Conservation (phyloP, 2,888 invertebrate genomes). For the Notodonta dromedarius region DNA sequence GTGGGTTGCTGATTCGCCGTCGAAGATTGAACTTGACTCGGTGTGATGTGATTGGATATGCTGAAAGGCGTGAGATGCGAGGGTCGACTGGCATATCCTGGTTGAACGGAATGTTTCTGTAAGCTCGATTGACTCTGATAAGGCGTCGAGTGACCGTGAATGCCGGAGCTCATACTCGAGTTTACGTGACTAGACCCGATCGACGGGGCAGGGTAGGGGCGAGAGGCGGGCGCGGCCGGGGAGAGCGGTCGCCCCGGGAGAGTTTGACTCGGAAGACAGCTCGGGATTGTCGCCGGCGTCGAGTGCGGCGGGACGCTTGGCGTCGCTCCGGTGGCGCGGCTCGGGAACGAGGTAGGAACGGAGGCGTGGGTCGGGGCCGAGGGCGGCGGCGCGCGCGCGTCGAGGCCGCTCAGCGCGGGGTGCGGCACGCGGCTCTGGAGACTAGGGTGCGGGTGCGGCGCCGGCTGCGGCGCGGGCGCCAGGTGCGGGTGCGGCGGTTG, state of each 20-base stretch:
- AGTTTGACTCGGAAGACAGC: slow-evolving; percentile 76
- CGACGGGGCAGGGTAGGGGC: slow-evolving; percentile 70
- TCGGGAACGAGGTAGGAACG: slow-evolving; percentile 74
- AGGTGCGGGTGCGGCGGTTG: slow-evolving; percentile 32
- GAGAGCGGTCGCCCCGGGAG: slow-evolving; percentile 65
- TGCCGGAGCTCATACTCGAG: slow-evolving; percentile 76
- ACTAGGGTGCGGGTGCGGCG: slow-evolving; percentile 49
- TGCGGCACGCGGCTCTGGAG: slow-evolving; percentile 63
- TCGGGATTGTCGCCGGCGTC: slow-evolving; percentile 62
- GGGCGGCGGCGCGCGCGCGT: slow-evolving; percentile 58
- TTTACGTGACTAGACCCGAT: slow-evolving; percentile 82
- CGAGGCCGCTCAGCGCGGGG: slow-evolving; percentile 65
- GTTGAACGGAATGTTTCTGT: slow-evolving; percentile 80
- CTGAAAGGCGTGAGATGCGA: slow-evolving; percentile 74
- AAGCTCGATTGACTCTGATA: slow-evolving; percentile 77
- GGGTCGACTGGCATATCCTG: slow-evolving; percentile 70
- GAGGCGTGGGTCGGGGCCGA: slow-evolving; percentile 56
- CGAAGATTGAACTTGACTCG: slow-evolving; percentile 83
- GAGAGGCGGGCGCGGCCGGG: slow-evolving; percentile 66
- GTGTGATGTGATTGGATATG: slow-evolving; percentile 74
- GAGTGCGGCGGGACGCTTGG: slow-evolving; percentile 60
- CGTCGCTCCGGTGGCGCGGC: slow-evolving; percentile 62
- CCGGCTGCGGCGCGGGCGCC: slow-evolving; percentile 45
- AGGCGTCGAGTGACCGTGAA: slow-evolving; percentile 73
- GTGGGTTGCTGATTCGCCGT: slow-evolving; percentile 62